Evolutionary conservation across 2,888 invertebrate species (phyloP).

Genomic region (Clusia tigrina): DNA sequence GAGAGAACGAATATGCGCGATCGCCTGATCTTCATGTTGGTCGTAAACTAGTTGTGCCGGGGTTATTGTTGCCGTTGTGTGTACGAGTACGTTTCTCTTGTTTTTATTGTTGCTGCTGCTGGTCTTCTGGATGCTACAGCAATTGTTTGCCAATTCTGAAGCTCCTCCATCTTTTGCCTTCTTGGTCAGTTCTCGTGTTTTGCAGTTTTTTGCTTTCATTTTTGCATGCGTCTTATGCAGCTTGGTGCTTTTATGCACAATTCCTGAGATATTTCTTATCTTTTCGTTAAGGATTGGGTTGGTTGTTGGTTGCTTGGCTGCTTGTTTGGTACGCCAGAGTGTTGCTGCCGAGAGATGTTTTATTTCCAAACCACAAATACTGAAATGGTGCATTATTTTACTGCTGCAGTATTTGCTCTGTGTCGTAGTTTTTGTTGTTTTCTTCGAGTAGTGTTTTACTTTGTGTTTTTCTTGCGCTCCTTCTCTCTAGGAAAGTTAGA

Average conservation of each 20-base stretch:
- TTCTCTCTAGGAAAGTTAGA: too few species aligned
- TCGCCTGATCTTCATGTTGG: conserved; percentile 22
- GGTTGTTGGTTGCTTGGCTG: conserved; percentile 13
- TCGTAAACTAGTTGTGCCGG: conserved; percentile 25
- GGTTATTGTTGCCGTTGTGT: too few species aligned
- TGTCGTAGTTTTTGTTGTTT: too few species aligned
- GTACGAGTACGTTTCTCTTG: not conserved
- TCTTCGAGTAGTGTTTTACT: too few species aligned
- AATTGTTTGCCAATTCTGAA: conserved; percentile 20
- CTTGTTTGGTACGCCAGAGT: conserved; percentile 26
- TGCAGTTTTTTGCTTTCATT: conserved; percentile 43
- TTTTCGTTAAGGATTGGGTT: not conserved
- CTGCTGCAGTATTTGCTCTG: too few species aligned
- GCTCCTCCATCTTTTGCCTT: conserved; percentile 26
- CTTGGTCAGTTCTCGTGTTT: conserved; percentile 36
- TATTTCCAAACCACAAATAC: conserved; percentile 5
- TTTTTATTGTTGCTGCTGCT: conserved; percentile 11
- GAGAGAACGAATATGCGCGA: not conserved
- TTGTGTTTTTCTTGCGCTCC: too few species aligned
- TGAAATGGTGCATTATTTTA: not conserved
- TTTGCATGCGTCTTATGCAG: conserved; percentile 16
- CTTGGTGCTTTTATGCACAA: not conserved
- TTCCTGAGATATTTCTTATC: conserved; percentile 20
- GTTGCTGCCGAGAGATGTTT: conserved; percentile 21
- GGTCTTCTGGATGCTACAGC: not conserved